These are phyloP conservation scores for Baccha elongata DNA, from an alignment of 2,888 invertebrate genomes.

Conservation along the genomic window DNA sequence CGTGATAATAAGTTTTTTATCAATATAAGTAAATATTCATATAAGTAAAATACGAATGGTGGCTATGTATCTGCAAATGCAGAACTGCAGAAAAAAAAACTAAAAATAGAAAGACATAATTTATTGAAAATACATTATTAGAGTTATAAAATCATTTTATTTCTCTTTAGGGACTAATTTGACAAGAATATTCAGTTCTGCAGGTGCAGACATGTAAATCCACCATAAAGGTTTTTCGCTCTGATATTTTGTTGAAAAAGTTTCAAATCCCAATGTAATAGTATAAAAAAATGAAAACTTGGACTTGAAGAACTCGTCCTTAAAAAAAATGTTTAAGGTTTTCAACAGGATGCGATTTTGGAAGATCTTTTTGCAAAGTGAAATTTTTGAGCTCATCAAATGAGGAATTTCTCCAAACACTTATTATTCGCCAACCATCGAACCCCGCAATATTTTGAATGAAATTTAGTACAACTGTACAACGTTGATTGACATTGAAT, in stretches of 20 bases:
- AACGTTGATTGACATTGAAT: no score
- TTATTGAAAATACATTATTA: no score
- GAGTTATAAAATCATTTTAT: no score
- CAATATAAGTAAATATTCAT: slow-evolving; percentile 3
- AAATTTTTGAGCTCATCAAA: neutral
- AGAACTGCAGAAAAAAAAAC: no score
- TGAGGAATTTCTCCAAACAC: neutral
- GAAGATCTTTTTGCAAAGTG: neutral
- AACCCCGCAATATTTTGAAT: neutral
- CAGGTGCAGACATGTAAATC: no score
- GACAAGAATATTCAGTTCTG: no score
- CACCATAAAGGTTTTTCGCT: neutral
- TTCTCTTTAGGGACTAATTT: no score
- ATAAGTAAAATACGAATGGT: neutral
- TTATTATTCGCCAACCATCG: neutral
- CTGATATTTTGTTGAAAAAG: neutral
- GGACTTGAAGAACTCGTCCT: neutral
- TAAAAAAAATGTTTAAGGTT: neutral
- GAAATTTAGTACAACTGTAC: neutral
- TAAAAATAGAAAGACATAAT: no score
- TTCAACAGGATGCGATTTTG: neutral
- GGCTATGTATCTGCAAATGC: no score
- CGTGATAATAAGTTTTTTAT: slow-evolving; percentile 2
- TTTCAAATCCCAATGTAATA: neutral
- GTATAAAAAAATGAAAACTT: neutral